These are phyloP conservation scores for Apodemus speciosus DNA, from an alignment of 2,113 vertebrate species.

Conservation along the genomic window DNA sequence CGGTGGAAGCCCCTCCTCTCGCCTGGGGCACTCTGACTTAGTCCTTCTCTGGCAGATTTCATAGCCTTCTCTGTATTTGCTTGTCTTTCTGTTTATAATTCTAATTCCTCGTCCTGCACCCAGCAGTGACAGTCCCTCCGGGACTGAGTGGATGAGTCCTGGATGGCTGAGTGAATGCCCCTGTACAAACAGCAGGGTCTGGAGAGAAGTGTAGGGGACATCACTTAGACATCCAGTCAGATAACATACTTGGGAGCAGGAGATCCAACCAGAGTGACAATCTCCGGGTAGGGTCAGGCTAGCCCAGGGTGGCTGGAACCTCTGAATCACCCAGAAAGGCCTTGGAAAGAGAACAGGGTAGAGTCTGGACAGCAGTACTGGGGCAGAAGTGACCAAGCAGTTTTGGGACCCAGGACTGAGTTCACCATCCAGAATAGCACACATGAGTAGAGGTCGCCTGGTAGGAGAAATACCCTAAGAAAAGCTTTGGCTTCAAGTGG, in stretches of 20 bases:
- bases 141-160: no score
- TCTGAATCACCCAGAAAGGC: not conserved
- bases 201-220: not conserved
- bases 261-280: not conserved
- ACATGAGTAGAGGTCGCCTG: not conserved
- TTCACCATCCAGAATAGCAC: not conserved
- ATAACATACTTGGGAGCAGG: not conserved
- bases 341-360: not conserved
- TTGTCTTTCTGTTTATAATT: not conserved
- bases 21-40: not conserved
- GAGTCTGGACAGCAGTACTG: not conserved
- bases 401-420: not conserved
- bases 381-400: not conserved
- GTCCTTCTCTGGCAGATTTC: not conserved
- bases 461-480: not conserved
- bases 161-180: not conserved
- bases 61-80: not conserved
- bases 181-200: not conserved
- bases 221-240: not conserved
- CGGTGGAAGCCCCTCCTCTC: not conserved
- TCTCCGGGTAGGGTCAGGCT: no score
- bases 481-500: not conserved
- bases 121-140: no score
- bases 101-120: not conserved
- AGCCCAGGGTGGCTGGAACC: no score